Conservation (phyloP, 2,888 invertebrate genomes). For the Agrotis puta region DNA sequence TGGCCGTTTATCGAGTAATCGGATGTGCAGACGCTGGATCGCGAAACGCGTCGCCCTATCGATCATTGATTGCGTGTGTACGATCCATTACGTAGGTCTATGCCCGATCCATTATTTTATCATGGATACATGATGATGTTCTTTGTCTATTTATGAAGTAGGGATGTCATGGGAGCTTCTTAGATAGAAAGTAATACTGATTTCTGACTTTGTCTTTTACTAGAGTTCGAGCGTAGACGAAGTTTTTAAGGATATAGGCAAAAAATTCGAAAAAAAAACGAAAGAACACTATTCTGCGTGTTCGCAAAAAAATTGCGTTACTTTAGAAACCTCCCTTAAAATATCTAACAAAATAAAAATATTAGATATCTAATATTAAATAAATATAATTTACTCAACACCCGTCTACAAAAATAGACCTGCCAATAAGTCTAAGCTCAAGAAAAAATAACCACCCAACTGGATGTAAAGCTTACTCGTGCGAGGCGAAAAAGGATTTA, state of each 20-base stretch:
- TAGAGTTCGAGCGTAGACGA: too few species aligned
- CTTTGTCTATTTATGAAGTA: conserved; percentile 8
- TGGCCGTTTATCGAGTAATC: conserved; percentile 68
- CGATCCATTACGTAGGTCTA: conserved; percentile 67
- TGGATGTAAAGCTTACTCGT: conserved; percentile 44
- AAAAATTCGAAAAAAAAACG: too few species aligned
- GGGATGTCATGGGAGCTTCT: not conserved
- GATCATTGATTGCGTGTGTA: conserved; percentile 69
- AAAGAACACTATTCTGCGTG: too few species aligned
- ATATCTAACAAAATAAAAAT: not conserved
- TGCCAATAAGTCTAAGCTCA: not conserved
- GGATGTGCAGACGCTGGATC: conserved; percentile 64
- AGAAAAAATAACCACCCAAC: conserved; percentile 33
- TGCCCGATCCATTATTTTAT: conserved; percentile 45
- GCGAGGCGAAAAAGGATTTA: conserved; percentile 66
- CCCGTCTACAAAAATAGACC: conserved; percentile 23
- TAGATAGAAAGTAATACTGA: not conserved
- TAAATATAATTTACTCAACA: not conserved
- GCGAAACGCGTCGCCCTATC: conserved; percentile 57
- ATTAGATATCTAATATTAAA: not conserved
- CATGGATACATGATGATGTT: conserved; percentile 5
- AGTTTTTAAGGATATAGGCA: too few species aligned
- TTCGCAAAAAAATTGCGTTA: too few species aligned
- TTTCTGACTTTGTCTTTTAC: too few species aligned
- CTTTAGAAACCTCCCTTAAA: too few species aligned